Conservation (phyloP, 2,888 invertebrate species). For the Ennomos quercinarius region DNA sequence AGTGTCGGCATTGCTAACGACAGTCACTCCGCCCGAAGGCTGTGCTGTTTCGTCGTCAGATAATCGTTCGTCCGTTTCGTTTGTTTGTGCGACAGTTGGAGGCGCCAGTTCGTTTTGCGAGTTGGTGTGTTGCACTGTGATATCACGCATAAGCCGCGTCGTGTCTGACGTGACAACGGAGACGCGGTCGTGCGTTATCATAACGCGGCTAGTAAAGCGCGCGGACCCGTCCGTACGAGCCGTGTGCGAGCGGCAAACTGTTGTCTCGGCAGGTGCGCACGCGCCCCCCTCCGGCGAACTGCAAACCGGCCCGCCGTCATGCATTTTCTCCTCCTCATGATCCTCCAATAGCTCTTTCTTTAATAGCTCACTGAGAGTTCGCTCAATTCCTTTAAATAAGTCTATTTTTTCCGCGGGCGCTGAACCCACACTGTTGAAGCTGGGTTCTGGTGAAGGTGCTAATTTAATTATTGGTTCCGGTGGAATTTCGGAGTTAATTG, state of each 20-base stretch:
- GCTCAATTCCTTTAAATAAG: constrained; percentile 82
- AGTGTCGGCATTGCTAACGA: constrained; percentile 89
- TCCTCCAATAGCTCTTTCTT: constrained; percentile 84
- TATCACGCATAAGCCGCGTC: constrained; percentile 88
- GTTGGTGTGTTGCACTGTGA: constrained; percentile 88
- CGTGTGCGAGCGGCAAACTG: constrained; percentile 84
- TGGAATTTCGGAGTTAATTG: constrained; percentile 53
- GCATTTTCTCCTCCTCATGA: constrained; percentile 79
- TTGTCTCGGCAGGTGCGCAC: constrained; percentile 78
- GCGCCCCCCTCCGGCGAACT: constrained; percentile 76
- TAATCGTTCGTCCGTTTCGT: constrained; percentile 73
- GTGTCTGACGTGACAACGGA: constrained; percentile 92
- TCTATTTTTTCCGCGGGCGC: constrained; percentile 73
- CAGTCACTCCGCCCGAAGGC: constrained; percentile 87
- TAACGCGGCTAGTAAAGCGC: constrained; percentile 94
- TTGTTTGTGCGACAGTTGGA: constrained; percentile 58
- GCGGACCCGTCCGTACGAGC: constrained; percentile 85
- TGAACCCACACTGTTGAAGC: constrained; percentile 53
- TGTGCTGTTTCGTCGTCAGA: constrained; percentile 77
- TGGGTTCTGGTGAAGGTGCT: constrained; percentile 70
- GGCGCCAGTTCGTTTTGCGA: constrained; percentile 81
- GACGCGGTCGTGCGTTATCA: constrained; percentile 94
- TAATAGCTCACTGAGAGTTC: constrained; percentile 83
- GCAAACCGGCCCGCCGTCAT: constrained; percentile 75
- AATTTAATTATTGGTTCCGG: constrained; percentile 59